phyloP scores from a whole-genome alignment of 2,888 invertebrate species.

The Lithophane socia region DNA sequence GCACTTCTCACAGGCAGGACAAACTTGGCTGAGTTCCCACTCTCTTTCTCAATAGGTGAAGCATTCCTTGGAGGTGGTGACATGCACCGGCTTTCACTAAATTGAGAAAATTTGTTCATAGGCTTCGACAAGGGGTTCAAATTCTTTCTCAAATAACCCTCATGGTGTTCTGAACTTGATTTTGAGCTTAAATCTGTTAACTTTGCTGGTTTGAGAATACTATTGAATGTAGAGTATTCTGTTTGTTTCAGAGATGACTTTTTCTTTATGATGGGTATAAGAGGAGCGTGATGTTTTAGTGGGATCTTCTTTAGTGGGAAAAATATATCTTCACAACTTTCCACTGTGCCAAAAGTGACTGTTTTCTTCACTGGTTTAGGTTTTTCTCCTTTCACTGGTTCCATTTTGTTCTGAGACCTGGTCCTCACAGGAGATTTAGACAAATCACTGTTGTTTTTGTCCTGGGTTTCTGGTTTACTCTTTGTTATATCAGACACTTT shows the following conservation, averaged over 20 bases:
- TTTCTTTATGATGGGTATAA: conserved; percentile 92
- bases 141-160: conserved; percentile 86
- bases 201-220: conserved; percentile 91
- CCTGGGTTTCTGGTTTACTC: conserved; percentile 73
- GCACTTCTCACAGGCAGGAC: conserved; percentile 95
- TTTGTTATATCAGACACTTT: conserved; percentile 75
- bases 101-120: conserved; percentile 87
- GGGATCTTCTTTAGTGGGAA: conserved; percentile 90
- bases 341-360: conserved; percentile 92
- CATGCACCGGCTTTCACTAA: conserved; percentile 85
- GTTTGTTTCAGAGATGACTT: conserved; percentile 90
- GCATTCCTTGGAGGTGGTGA: conserved; percentile 86
- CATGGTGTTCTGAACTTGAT: conserved; percentile 88
- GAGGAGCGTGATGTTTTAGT: conserved; percentile 91
- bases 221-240: conserved; percentile 90
- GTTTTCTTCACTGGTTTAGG: conserved; percentile 91
- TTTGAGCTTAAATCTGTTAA: conserved; percentile 91
- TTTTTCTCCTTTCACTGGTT: conserved; percentile 83
- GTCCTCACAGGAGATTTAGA: conserved; percentile 87
- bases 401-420: conserved; percentile 89
- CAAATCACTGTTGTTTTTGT: conserved; percentile 74
- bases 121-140: conserved; percentile 87
- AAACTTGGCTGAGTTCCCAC: conserved; percentile 90
- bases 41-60: conserved; percentile 84
- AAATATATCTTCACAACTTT: conserved; percentile 91